Evolutionary conservation across 2,888 invertebrate species (phyloP), one percentile per base, ranked within the genome.

Genomic region (Phragmatobia fuliginosa): DNA sequence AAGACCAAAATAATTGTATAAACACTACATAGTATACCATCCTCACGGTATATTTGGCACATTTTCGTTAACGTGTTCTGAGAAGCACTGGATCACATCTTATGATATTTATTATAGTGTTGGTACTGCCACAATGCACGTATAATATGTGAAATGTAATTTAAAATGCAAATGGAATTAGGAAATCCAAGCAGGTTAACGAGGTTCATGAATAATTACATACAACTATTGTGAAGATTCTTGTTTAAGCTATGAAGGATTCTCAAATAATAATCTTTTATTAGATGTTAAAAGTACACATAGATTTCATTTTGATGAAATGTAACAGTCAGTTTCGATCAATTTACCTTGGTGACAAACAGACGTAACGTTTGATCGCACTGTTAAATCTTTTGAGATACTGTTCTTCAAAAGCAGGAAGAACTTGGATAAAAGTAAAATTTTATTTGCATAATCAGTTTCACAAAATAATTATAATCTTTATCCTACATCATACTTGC

Each of bases 41-140:
- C 73, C 45, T 72, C 68, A 76, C 70, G 70, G 61, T 69, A 82
- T 78, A 70, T 92, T 93, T 93, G 92, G 92, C 92, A 93, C 93
- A 90, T 84, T 79, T 82, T 86, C 72, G 84, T 82, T 79, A 83
- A 81, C 83, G 81, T 81, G 82, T 73, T 72, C 78, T 83, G 87
- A 73, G 88, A 90, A 91, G 91, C 91, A 76, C 75, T 81, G 87
- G 85, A 77, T 79, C 87, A 88, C 87, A 83, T 28, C 52, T 16
- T 52, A 25, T 52, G 25, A 85, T 80, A 85, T 80, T 80, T 72
- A 77, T n/a, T 81, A 78, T 81, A 81, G 83, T 66, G 79, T 80
- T 85, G 86, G 76, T 85, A 76, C 72, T 81, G 78, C 81, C 85
- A 89, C 86, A 83, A 85, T 84, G 81, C 85, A 83, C 79, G 79